A percentile compares a stretch with the other conserved stretches of the same genome.
These are phyloP conservation scores for Tachyglossus aculeatus DNA, from an alignment of 2,797 vertebrate species.

Conservation along the genomic window DNA sequence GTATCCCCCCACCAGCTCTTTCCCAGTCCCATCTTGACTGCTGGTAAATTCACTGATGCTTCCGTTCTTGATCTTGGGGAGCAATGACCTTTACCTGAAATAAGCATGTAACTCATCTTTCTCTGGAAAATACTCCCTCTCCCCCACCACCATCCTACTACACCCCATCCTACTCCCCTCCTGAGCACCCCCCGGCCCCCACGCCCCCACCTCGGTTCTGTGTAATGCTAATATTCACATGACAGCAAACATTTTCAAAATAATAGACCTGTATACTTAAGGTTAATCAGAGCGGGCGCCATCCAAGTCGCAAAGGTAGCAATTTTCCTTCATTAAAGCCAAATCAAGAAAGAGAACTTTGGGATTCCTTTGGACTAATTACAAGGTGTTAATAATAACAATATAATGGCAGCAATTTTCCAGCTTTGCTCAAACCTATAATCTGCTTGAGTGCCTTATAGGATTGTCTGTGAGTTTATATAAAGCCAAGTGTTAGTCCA, in stretches of 20 bases:
- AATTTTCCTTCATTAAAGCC: constrained; percentile 98
- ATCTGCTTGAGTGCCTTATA: constrained; percentile 86
- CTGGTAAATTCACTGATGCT: constrained; percentile 24
- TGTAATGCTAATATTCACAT: constrained; percentile 78
- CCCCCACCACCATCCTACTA: neutral
- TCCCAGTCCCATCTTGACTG: too few relatives aligned
- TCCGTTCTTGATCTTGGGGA: constrained; percentile 47
- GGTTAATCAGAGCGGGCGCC: constrained; percentile 95
- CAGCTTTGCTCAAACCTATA: constrained; percentile 89
- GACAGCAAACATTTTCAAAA: constrained; percentile 84
- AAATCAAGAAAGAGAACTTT: constrained; percentile 96
- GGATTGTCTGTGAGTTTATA: constrained; percentile 85
- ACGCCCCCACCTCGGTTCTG: constrained; percentile 33
- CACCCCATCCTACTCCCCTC: too few relatives aligned
- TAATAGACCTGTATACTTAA: constrained; percentile 86
- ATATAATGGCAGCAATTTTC: constrained; percentile 98
- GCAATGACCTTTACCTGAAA: constrained; percentile 38
- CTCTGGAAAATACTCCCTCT: neutral
- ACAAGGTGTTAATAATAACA: constrained; percentile 99
- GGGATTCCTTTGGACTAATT: constrained; percentile 97
- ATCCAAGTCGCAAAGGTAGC: constrained; percentile 94
- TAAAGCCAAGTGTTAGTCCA: constrained; percentile 79
- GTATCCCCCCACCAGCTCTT: constrained; percentile 31
- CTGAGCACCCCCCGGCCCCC: neutral
- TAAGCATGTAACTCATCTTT: constrained; percentile 44